Conservation (phyloP, 2,888 invertebrate genomes). For the Oligia strigilis region DNA sequence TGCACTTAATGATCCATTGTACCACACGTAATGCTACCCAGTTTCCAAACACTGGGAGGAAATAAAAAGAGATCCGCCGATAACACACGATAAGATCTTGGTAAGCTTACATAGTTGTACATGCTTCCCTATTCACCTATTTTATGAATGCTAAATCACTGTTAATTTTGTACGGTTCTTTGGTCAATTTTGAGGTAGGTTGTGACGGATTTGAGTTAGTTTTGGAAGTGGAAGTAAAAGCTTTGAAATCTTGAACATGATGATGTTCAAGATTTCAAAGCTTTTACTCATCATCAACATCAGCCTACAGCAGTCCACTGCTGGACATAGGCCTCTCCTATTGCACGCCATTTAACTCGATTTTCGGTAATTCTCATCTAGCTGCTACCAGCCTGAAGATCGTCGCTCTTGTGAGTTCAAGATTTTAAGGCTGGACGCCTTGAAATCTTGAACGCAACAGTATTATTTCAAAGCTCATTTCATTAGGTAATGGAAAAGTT, state of each 20-base stretch:
- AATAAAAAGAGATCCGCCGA: slow-evolving; percentile 74
- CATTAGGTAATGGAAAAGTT: background rate
- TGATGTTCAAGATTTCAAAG: too few relatives aligned
- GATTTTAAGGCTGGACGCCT: too few relatives aligned
- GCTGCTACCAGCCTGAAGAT: too few relatives aligned
- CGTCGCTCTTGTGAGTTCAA: too few relatives aligned
- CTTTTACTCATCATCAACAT: background rate
- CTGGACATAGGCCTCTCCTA: background rate
- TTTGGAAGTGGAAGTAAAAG: background rate
- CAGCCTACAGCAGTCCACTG: background rate
- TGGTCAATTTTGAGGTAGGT: slow-evolving; percentile 27
- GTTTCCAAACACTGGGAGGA: slow-evolving; percentile 70
- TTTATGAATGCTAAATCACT: slow-evolving; percentile 33
- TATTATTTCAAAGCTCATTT: background rate
- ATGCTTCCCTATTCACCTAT: slow-evolving; percentile 23
- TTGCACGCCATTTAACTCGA: background rate
- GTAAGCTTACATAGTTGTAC: slow-evolving; percentile 39
- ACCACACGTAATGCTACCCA: slow-evolving; percentile 66
- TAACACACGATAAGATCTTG: slow-evolving; percentile 68
- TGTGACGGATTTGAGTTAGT: background rate
- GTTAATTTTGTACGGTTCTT: slow-evolving; percentile 28
- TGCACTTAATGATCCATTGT: slow-evolving; percentile 84
- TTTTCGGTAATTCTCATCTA: too few relatives aligned
- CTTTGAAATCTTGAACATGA: too few relatives aligned
- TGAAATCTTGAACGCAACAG: background rate